phyloP scores from a whole-genome alignment of 2,797 vertebrate genomes.

The Syndactyla subalaris region DNA sequence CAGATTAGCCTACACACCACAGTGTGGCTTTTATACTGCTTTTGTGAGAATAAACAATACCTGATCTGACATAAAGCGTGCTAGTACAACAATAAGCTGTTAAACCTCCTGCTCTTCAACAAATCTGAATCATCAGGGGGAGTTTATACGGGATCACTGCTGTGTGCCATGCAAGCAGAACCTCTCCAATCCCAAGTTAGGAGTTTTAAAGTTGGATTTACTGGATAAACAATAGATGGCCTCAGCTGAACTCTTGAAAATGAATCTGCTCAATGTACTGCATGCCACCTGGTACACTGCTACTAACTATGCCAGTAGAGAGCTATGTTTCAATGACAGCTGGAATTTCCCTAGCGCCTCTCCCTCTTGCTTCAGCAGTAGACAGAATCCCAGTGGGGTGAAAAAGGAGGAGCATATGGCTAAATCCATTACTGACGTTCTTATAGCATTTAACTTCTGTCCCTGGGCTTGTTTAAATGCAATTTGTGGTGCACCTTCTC shows the following conservation, averaged over 20 bases:
- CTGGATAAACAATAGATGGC: not conserved
- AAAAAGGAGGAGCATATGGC: not conserved
- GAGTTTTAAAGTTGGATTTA: not conserved
- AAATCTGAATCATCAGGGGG: not conserved
- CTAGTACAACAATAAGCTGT: not conserved
- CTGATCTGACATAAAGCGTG: not conserved
- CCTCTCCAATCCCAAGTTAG: not conserved
- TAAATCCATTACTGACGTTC: not conserved
- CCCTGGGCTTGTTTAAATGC: constrained; percentile 9
- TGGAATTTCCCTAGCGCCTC: not conserved
- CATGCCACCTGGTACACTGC: not conserved
- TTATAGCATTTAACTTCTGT: not conserved
- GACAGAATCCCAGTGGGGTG: not conserved
- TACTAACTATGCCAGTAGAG: not conserved
- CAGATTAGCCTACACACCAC: not conserved
- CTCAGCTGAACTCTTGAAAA: constrained; percentile 5
- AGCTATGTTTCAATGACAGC: not conserved
- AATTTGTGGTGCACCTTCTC: not conserved
- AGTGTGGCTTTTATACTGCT: not conserved
- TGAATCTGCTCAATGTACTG: not conserved
- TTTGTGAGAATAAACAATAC: not conserved
- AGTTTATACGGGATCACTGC: not conserved
- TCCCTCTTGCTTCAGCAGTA: not conserved
- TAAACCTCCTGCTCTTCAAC: not conserved
- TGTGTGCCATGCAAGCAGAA: not conserved